A percentile compares a stretch with the other conserved stretches of the same genome.
These are phyloP conservation scores for Pomatorhinus ruficollis DNA, from an alignment of 2,113 vertebrate genomes.

Conservation along the genomic window DNA sequence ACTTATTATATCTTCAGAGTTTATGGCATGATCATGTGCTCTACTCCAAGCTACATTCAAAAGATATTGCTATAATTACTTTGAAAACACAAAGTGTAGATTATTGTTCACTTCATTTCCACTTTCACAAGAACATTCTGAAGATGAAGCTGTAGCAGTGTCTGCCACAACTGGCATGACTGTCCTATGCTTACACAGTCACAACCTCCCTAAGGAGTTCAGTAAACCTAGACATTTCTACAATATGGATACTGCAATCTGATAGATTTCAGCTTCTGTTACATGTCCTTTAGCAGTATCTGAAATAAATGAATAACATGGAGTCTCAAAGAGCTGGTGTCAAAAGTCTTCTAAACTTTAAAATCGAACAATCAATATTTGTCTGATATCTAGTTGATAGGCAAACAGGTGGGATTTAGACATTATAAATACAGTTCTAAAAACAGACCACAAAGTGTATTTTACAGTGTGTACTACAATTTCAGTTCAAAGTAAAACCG, in stretches of 20 bases:
- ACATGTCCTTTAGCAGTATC: background rate
- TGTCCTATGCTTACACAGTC: background rate
- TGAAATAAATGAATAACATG: background rate
- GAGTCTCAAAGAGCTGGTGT: conserved; percentile 12
- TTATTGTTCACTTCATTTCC: conserved; percentile 46
- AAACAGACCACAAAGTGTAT: conserved; percentile 53
- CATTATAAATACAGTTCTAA: conserved; percentile 47
- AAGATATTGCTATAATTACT: conserved; percentile 67
- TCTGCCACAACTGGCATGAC: background rate
- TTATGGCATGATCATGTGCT: conserved; percentile 58
- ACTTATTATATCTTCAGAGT: conserved; percentile 43
- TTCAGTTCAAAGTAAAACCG: conserved; percentile 23
- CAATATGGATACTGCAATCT: background rate
- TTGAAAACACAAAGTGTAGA: conserved; percentile 65
- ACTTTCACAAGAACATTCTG: conserved; percentile 57
- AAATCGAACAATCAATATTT: background rate
- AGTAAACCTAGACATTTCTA: conserved; percentile 18
- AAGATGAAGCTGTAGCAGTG: conserved; percentile 36
- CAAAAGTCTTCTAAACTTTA: background rate
- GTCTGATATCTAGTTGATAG: conserved; percentile 16
- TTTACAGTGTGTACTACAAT: conserved; percentile 41
- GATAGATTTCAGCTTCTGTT: conserved; percentile 13
- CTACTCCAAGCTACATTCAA: conserved; percentile 64
- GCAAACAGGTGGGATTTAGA: conserved; percentile 32
- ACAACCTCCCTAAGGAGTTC: background rate